Percentiles rank a stretch among this genome's conserved stretches.
phyloP scores from a whole-genome alignment of 2,113 vertebrate genomes.

The Silurus meridionalis region DNA sequence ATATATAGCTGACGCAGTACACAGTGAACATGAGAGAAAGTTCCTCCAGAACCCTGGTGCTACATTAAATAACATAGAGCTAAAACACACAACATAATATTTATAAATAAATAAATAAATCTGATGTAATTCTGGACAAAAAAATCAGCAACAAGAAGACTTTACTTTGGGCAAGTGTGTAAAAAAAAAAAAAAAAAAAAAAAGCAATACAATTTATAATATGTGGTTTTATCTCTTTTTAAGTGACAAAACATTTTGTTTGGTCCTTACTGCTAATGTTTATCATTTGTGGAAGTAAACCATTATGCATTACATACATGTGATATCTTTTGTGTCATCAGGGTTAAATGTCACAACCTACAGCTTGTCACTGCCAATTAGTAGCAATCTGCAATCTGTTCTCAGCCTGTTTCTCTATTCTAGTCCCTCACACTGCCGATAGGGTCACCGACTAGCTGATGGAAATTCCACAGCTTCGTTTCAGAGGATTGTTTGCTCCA shows the following conservation, averaged over 20 bases:
- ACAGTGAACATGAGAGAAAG: too few species aligned
- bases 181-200: not conserved
- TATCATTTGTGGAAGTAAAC: not conserved
- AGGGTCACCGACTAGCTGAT: not conserved
- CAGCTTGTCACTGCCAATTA: conserved; percentile 7
- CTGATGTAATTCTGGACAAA: too few species aligned
- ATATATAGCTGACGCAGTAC: too few species aligned
- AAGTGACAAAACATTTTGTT: not conserved
- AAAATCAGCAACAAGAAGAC: too few species aligned
- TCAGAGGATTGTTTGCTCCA: not conserved
- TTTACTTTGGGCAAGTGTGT: not conserved
- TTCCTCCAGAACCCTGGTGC: too few species aligned
- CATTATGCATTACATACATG: not conserved
- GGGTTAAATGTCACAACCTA: conserved; percentile 26
- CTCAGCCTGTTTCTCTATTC: conserved; percentile 60
- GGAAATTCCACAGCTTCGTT: conserved; percentile 8
- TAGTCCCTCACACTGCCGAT: conserved; percentile 24
- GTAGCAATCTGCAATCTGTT: conserved; percentile 49
- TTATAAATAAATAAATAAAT: too few species aligned
- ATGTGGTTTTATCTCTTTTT: not conserved
- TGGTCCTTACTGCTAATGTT: not conserved
- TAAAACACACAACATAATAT: too few species aligned
- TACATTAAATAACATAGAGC: too few species aligned
- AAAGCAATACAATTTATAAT: not conserved
- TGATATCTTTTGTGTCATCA: not conserved